Evolutionary conservation across 2,113 vertebrate genomes (phyloP).

Genomic region (Osmerus mordax): DNA sequence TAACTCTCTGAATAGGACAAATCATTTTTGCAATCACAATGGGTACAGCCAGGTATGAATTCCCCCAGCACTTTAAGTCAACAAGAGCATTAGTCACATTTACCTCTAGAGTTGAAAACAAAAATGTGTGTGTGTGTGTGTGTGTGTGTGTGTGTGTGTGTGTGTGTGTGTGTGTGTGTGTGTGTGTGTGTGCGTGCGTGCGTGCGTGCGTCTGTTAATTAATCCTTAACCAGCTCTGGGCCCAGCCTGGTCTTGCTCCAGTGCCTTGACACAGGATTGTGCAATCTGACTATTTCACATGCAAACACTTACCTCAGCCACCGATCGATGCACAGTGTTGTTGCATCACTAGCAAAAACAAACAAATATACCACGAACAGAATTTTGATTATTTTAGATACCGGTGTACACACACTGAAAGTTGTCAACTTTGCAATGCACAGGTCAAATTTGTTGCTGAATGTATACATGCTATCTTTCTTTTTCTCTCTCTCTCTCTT

Average conservation of each 20-base stretch:
- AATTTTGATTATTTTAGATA: constrained; percentile 14
- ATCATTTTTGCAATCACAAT: constrained; percentile 35
- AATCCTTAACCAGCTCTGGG: background rate
- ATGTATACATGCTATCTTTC: background rate
- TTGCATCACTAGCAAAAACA: constrained; percentile 24
- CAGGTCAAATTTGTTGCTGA: no score
- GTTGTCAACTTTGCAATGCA: no score
- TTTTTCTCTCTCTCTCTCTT: background rate
- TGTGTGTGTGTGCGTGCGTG: background rate
- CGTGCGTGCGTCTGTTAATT: background rate
- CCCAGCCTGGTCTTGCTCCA: no score
- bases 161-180: background rate
- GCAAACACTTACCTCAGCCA: background rate
- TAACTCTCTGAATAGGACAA: constrained; percentile 31
- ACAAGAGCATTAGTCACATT: constrained; percentile 57
- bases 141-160: background rate
- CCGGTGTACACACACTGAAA: no score
- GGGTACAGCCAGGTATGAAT: no score
- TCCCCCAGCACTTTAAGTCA: constrained; percentile 31
- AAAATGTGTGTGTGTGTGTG: constrained; percentile 7
- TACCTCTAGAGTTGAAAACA: constrained; percentile 25
- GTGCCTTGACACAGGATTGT: no score
- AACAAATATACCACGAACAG: constrained; percentile 26
- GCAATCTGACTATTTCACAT: background rate
- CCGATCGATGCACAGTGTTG: no score